Evolutionary conservation across 2,797 vertebrate genomes (phyloP), one percentile per base, ranked within the genome.

Genomic region (Sphaeramia orbicularis): DNA sequence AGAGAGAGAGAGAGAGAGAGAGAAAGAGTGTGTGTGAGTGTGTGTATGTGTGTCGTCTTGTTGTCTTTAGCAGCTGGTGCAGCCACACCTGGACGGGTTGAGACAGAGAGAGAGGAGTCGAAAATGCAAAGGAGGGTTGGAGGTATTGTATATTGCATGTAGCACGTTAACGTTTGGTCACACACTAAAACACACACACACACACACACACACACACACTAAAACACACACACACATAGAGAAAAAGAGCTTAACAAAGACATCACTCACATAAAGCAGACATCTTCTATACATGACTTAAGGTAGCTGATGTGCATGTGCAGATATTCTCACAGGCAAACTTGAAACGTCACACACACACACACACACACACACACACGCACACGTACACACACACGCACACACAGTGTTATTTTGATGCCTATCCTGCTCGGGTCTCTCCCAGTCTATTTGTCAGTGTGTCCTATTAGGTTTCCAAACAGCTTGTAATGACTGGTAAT

Each of bases 401-500:
- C 57, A 65, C 50, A 59, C 43, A 12, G 15, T 40, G 44, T 72
- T 65, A 43, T 60, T 66, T 14, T 43, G 16, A 54, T 70, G 55
- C 77, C 53, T 61, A 62, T 81, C 65, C 69, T 73, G 58, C 64
- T 68, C 67, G 71, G 59, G 74, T 75, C 72, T 85, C 83, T 86
- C 89, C 78, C 78, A 54, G 84, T 86, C 79, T 86, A 80, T 86
- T 89, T 81, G 90, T 89, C 85, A 82, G 80, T 83, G 86, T 92
- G 92, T 91, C 92, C 92, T 93, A 93, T 93, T 95, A 94, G 92
- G 90, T 93, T 93, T 93, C 93, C 91, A 94, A 95, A 94, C 94
- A 94, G 94, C 94, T 94, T 94, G 93, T 95, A 95, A 95, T 94
- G 93, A 95, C 94, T 93, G 92, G 90, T 94, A 93, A 95, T 94